Conservation (phyloP, 2,888 invertebrate genomes). For the Chrysopilus asiliformis region DNA sequence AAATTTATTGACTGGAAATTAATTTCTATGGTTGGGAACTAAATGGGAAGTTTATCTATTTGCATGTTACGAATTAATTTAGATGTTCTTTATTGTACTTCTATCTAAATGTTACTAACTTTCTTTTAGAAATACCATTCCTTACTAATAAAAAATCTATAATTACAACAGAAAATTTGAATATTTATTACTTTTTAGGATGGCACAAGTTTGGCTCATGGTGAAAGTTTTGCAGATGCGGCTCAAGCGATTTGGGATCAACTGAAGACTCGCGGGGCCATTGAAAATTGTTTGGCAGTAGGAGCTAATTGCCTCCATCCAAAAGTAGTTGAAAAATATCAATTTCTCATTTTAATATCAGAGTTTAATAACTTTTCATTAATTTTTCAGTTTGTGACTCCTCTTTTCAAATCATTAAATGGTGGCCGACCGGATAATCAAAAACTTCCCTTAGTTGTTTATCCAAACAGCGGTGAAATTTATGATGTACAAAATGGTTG, state of each 20-base stretch:
- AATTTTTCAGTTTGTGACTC: constrained; percentile 39
- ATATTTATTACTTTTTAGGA: constrained; percentile 37
- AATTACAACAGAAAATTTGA: no score
- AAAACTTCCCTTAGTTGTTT: constrained; percentile 64
- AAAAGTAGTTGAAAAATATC: constrained; percentile 17
- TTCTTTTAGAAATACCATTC: no score
- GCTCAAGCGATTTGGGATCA: constrained; percentile 51
- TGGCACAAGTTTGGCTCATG: constrained; percentile 51
- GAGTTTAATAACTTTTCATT: neutral
- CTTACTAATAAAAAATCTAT: no score
- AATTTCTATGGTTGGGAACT: no score
- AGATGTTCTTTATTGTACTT: no score
- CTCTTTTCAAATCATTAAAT: constrained; percentile 45
- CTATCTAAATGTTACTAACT: no score
- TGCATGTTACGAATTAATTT: no score
- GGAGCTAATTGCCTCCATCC: constrained; percentile 83
- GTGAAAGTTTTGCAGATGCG: constrained; percentile 63
- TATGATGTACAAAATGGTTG: constrained; percentile 37
- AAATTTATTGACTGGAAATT: no score
- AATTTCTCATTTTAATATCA: neutral
- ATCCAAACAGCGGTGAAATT: constrained; percentile 74
- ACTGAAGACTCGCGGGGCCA: constrained; percentile 45
- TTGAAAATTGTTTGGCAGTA: constrained; percentile 59
- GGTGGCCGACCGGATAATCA: constrained; percentile 31
- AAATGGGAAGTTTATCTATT: no score